phyloP scores from a whole-genome alignment of 2,888 invertebrate species.

The Nemotelus nigrinus region DNA sequence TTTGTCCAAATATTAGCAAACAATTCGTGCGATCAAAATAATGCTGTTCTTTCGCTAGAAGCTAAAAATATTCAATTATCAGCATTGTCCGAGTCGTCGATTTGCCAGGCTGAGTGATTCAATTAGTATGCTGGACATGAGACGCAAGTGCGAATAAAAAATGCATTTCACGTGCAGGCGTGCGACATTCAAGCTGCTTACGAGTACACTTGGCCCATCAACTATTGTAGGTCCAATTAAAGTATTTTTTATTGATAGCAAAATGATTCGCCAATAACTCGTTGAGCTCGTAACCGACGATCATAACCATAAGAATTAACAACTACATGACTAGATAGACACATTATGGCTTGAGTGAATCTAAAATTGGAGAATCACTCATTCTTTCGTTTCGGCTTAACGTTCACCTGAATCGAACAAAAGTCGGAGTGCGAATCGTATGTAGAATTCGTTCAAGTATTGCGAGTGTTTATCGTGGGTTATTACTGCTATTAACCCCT shows the following conservation, averaged over 20 bases:
- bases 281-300: too few relatives aligned
- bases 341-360: too few relatives aligned
- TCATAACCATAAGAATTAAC: too few relatives aligned
- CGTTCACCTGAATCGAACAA: too few relatives aligned
- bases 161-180: constrained; percentile 35
- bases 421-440: too few relatives aligned
- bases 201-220: neutral
- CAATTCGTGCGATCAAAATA: constrained; percentile 1
- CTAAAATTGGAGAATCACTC: too few relatives aligned
- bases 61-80: constrained; percentile 19
- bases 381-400: too few relatives aligned
- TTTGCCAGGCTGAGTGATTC: neutral
- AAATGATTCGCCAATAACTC: too few relatives aligned
- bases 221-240: neutral
- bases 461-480: too few relatives aligned
- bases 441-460: too few relatives aligned
- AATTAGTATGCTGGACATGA: constrained; percentile 8
- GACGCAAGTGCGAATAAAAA: constrained; percentile 10
- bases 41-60: neutral
- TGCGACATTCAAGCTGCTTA: constrained; percentile 25
- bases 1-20: constrained; percentile 24
- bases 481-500: neutral
- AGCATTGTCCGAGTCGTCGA: neutral
- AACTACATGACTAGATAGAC: too few relatives aligned
- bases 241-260: neutral